These are phyloP conservation scores for Oophaga sylvatica DNA, from an alignment of 2,797 vertebrate species.

Conservation along the genomic window DNA sequence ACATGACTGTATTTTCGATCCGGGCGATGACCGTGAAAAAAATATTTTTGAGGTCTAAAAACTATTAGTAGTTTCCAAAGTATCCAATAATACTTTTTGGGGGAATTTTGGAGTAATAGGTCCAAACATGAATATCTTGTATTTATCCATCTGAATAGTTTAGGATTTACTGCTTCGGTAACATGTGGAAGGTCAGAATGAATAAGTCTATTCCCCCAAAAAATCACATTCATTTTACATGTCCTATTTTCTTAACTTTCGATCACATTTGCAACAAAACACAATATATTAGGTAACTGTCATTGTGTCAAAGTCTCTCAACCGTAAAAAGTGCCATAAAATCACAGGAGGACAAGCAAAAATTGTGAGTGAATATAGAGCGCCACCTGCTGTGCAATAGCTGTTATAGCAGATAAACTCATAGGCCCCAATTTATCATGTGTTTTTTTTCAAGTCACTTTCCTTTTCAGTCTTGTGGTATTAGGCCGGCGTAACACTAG, in stretches of 20 bases:
- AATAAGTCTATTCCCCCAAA: not conserved
- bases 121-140: not conserved
- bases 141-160: not conserved
- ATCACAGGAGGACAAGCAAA: not conserved
- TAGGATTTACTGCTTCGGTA: not conserved
- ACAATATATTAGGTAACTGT: not conserved
- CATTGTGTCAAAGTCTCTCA: slow-evolving; percentile 39
- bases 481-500: too few relatives aligned
- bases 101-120: not conserved
- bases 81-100: not conserved
- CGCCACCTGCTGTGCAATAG: slow-evolving; percentile 9
- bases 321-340: slow-evolving; percentile 15
- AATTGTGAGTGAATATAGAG: not conserved
- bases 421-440: too few relatives aligned
- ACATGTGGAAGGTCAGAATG: not conserved
- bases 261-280: not conserved
- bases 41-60: too few relatives aligned
- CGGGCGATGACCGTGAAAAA: too few relatives aligned
- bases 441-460: too few relatives aligned
- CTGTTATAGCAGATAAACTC: not conserved
- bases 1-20: too few relatives aligned
- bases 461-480: too few relatives aligned
- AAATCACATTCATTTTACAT: not conserved
- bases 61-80: too few relatives aligned
- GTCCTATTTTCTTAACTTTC: not conserved